Evolutionary conservation across 2,797 vertebrate genomes (phyloP), one percentile per base, ranked within the genome.

Genomic region (Capromys pilorides): DNA sequence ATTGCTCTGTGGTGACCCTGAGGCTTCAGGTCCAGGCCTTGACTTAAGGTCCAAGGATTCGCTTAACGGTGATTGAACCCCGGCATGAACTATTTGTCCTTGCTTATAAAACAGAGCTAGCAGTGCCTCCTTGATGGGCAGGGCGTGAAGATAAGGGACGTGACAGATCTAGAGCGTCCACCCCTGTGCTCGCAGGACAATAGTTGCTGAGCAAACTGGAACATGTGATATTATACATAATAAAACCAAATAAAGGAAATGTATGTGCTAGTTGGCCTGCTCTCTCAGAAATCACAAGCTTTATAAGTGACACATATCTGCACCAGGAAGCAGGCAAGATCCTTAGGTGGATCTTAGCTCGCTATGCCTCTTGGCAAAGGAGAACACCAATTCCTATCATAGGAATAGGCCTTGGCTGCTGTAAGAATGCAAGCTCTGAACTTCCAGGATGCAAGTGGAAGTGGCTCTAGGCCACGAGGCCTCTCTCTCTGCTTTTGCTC

Each of bases 201-300:
- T 51, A 54, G 87, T 18, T 86, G 41, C 11, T 87, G 16, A 82
- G 36, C 61, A 78, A 71, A n/a, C 57, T 67, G 49, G 77, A 14
- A 16, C 21, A 93, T 88, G 83, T 49, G 75, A 67, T 93, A 73
- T 39, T 83, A 57, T 16, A 90, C 83, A 75, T 49, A 71, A 75
- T 66, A 83, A 96, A 86, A 86, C 26, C 39, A 78, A 86, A 54
- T 6, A 9, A 69, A 94, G n/a, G 12, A 24, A 51, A 45, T 9
- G 39, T 81, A 21, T 45, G 71, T 64, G 16, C 45, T 87, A 79
- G n/a, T 82, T 21, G 67, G 26, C n/a, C 19, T 83, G 5, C 18
- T 94, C 33, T 85, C 66, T 91, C 80, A 84, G 36, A 95, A 80
- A 86, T 75, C 36, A 91, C 64, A 3, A 86, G 7, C 26, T 91